Evolutionary conservation across 2,888 invertebrate species (phyloP).

Genomic region (Blera fallax): DNA sequence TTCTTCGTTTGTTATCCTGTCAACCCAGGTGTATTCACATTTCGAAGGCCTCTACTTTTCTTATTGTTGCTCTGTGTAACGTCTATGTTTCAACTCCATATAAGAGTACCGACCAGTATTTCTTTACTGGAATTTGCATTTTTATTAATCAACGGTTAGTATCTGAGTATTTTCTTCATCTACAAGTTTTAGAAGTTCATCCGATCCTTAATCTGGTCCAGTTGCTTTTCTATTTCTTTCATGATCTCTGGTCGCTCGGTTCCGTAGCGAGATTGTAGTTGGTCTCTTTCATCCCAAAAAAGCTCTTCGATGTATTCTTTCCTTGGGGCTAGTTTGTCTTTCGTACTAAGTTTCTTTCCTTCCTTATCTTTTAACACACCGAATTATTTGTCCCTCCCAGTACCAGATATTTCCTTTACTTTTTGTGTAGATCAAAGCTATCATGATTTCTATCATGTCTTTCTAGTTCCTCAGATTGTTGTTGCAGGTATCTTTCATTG

Average conservation of each 20-base stretch:
- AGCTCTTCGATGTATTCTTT: constrained; percentile 18
- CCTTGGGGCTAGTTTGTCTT: neutral
- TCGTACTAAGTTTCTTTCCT: neutral
- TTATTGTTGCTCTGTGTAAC: no score
- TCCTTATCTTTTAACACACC: neutral
- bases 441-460: neutral
- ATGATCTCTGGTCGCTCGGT: neutral
- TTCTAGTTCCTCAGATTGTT: neutral
- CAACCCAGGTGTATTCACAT: no score
- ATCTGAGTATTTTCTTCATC: neutral
- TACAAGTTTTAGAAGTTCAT: no score
- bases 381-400: neutral
- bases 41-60: no score
- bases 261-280: neutral
- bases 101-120: no score
- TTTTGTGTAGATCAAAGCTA: neutral
- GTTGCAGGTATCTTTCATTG: neutral
- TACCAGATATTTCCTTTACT: neutral
- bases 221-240: constrained; percentile 8
- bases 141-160: no score
- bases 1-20: no score
- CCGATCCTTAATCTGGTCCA: neutral
- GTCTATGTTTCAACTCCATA: no score
- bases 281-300: neutral
- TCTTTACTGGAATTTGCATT: no score